Base-by-base conservation (phyloP, 2,113 vertebrate species). In the human region DNA sequence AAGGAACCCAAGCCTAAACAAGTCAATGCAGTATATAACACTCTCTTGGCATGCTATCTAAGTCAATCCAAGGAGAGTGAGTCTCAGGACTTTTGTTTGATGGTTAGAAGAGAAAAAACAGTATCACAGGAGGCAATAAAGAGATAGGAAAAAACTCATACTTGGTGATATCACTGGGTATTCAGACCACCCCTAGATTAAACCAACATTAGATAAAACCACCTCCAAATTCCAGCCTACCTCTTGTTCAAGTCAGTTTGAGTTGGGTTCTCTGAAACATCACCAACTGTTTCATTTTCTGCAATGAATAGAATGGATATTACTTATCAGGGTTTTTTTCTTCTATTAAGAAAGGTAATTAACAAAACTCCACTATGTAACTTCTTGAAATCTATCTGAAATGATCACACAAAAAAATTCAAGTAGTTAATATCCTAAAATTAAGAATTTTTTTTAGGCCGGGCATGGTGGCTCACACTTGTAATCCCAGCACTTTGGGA, bases 381-480 rank as follows among this genome's bases (percentile, higher is more conserved):
- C 61, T 64, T 13, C 61, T 64, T 14, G 27, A 64, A 64, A 14
- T 64, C 61, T 32, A 32, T 64, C 5, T 64, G 61, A 64, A 64
- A 64, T 30, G 27, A 64, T 32, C 27, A 32, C 61, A 30, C 14
- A 32, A 30, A 61, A 30, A 64, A 64, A 64, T 64, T 30, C 27
- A 64, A 64, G 27, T 64, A 64, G 27, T 32, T 64, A 64, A 64
- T 32, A 64, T 64, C 12, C 61, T 64, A 64, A 64, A 64, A 32
- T 64, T 64, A 32, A 64, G 61, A 64, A 64, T 64, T 64, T 64
- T 64, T 13, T 64, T 64, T 27, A 64, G 66, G 66, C 66, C 66
- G 0, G 32, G 16, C 32, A 17, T 3, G 2, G 14, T 35, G 14
- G 6, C 66, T 68, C 32, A 35, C 0, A 3, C 16, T 35, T 68